Evolutionary conservation across 2,113 vertebrate species (phyloP), one percentile per base, ranked within the genome.

Genomic region (Indicator indicator): DNA sequence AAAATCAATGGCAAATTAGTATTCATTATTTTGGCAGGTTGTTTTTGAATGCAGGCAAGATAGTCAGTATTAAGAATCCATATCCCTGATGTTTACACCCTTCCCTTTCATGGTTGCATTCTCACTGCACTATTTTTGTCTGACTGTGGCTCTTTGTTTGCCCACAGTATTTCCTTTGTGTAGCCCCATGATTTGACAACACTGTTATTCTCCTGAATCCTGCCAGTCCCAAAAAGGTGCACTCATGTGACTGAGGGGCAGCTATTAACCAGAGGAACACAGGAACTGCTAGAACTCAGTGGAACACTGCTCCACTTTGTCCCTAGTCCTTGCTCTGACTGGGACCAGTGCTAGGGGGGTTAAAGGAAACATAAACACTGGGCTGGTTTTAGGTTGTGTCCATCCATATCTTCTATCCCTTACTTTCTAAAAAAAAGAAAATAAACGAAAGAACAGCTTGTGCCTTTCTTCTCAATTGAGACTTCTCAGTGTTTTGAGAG

Each of bases 1-100:
- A 62, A 80, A 67, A 80, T 56, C 42, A 60, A 9, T 64, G 42
- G 3, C 3, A 38, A 33, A 68, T 42, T 20, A n/a, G 5, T 38
- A 28, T 56, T 87, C 5, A 4, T 15, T 56, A 15, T 84, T 85
- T 79, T 85, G 32, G 17, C 46, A 30, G 19, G 4, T 56, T 67
- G n/a, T 2, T 59, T 91, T 65, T 76, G 68, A 74, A 48, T 11
- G 48, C 1, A 2, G 26, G 27, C 1, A 3, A 59, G 71, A 14
- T 38, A 38, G 13, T 13, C 14, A 27, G 32, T 1, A 1, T 74
- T 77, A 30, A 32, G 56, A 55, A 33, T 63, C 10, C 1, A 2
- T 2, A 0, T 67, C 27, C 24, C 27, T 79, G 38, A n/a, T 5
- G 16, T 62, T 70, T 40, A 6, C 0, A 0, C 30, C 78, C 24